Evolutionary conservation across 1,140 invertebrate genomes (phyloP).

Genomic region (Pseudomyrmex concolor): DNA sequence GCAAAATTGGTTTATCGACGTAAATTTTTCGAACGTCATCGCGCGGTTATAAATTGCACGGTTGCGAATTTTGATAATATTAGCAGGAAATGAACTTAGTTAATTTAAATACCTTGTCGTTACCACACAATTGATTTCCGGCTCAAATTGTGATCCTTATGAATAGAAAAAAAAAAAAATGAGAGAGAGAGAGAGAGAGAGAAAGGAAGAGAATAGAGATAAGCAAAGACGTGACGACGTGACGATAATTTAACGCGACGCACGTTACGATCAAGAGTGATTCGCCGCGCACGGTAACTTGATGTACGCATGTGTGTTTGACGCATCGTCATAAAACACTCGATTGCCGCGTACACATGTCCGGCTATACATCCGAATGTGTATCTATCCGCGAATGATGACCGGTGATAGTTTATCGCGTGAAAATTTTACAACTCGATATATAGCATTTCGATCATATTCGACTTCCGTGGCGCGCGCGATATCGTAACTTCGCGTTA

Average conservation of each 20-base stretch:
- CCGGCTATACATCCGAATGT: slow-evolving; percentile 57
- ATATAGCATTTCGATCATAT: slow-evolving; percentile 71
- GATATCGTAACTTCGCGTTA: slow-evolving; percentile 62
- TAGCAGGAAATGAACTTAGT: not conserved
- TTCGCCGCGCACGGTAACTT: slow-evolving; percentile 61
- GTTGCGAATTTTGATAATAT: not conserved
- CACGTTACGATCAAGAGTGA: slow-evolving; percentile 64
- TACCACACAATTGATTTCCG: not conserved
- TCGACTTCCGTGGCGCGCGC: slow-evolving; percentile 54
- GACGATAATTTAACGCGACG: slow-evolving; percentile 25
- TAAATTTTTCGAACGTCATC: slow-evolving; percentile 23
- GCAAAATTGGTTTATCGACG: slow-evolving; percentile 17
- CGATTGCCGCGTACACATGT: slow-evolving; percentile 72
- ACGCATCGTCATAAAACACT: slow-evolving; percentile 71
- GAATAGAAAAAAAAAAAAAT: too few relatives aligned
- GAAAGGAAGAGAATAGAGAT: not conserved
- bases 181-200: not conserved
- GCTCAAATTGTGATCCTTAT: not conserved
- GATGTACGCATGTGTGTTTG: slow-evolving; percentile 63
- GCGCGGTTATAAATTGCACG: not conserved
- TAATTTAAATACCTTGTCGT: too few relatives aligned
- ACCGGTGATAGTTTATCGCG: slow-evolving; percentile 69
- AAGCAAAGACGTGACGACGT: slow-evolving; percentile 43
- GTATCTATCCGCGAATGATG: slow-evolving; percentile 57
- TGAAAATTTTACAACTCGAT: slow-evolving; percentile 68